Conservation (phyloP, 2,113 vertebrate genomes). For the Emydura subglobosa region DNA sequence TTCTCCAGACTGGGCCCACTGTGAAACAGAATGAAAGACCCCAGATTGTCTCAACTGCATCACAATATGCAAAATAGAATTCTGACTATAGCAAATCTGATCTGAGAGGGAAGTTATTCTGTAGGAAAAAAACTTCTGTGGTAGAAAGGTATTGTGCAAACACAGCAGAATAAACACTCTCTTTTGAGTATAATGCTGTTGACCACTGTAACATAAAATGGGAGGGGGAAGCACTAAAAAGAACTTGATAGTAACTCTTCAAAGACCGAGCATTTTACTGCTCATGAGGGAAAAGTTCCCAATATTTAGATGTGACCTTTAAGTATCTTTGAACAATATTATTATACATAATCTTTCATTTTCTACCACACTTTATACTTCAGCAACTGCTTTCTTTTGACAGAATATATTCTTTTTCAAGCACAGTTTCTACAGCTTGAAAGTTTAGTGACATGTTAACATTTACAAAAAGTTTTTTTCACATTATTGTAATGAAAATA, state of each 20-base stretch:
- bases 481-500: not conserved
- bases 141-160: not conserved
- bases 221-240: not conserved
- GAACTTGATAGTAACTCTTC: not conserved
- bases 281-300: not conserved
- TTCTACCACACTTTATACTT: slow-evolving; percentile 11
- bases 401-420: slow-evolving; percentile 10
- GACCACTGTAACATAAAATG: not conserved
- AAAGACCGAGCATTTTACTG: not conserved
- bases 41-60: not conserved
- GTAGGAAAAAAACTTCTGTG: not conserved
- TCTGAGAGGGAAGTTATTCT: not conserved
- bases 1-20: not conserved
- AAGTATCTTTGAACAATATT: slow-evolving; percentile 26
- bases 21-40: not conserved
- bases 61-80: not conserved
- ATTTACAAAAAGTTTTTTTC: slow-evolving; percentile 40
- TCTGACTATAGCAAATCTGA: not conserved
- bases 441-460: slow-evolving; percentile 33
- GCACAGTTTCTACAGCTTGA: not conserved
- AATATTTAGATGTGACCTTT: slow-evolving; percentile 26
- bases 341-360: slow-evolving; percentile 28
- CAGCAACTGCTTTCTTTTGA: not conserved
- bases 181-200: not conserved
- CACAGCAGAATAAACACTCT: not conserved